These are phyloP conservation scores for Siphlonurus alternatus DNA, from an alignment of 2,888 invertebrate genomes.

Conservation along the genomic window DNA sequence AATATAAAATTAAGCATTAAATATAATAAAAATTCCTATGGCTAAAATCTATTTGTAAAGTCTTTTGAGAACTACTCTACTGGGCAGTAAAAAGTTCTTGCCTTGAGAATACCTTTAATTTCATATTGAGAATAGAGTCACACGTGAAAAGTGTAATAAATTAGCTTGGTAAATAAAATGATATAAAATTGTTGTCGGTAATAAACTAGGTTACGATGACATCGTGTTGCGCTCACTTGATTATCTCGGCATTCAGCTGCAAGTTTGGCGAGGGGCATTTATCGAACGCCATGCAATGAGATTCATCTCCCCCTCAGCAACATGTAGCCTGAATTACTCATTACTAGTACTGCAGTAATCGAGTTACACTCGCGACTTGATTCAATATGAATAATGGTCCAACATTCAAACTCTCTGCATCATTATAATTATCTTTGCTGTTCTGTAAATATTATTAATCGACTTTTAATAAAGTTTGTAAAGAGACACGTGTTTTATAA, in stretches of 20 bases:
- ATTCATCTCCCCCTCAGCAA: not conserved
- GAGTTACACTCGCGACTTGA: not conserved
- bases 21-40: too few relatives aligned
- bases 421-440: not conserved
- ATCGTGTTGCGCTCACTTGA: not conserved
- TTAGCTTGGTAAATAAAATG: too few relatives aligned
- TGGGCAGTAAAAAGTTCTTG: too few relatives aligned
- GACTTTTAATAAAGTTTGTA: not conserved
- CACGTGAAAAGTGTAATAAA: too few relatives aligned
- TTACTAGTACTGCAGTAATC: not conserved
- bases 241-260: not conserved
- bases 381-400: not conserved
- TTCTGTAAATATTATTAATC: not conserved
- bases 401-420: not conserved
- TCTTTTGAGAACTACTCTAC: too few relatives aligned
- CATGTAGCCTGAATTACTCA: not conserved
- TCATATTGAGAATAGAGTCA: too few relatives aligned
- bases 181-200: too few relatives aligned
- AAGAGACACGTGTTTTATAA: not conserved
- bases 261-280: not conserved
- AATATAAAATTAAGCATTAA: too few relatives aligned
- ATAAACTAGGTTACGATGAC: too few relatives aligned
- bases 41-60: too few relatives aligned
- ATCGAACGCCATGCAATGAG: not conserved
- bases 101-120: too few relatives aligned